Base-by-base conservation (phyloP, 2,113 vertebrate species). In the Ochotona curzoniae region DNA sequence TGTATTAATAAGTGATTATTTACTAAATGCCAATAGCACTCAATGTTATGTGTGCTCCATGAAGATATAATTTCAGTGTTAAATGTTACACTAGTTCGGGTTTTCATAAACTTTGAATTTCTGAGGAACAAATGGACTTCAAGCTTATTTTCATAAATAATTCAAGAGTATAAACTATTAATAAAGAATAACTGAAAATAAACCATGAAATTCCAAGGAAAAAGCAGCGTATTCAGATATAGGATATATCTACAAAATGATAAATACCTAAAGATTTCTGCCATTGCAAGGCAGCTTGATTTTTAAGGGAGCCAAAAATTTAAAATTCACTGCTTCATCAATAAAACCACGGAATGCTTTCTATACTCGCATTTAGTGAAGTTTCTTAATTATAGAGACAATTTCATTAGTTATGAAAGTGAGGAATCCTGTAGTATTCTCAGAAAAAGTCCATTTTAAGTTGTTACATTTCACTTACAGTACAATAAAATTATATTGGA, bases 81-180 rank as follows among this genome's bases (percentile, higher is more conserved):
- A 54, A 93, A 71, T 49, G 70, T 26, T 93, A 8, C 64, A 44
- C 25, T 92, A 20, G 84, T 70, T 67, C 28, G 75, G 85, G 8
- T 87, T 85, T 97, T 96, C 76, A 91, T 66, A 93, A 87, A 87
- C 32, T 83, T 76, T 74, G 14, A 94, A 63, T 89, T 12, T 63
- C 57, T 32, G 20, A 60, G 70, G 10, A 66, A 71, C 18, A 87
- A 87, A 84, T 86, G 11, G 69, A 0, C 13, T 83, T 92, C 87
- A 84, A 61, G 12, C 1, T 1, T 79, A 1, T 61, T 92, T 35
- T 21, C 90, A 85, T 88, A 82, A 78, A 67, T 73, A 79, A 54
- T 66, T 91, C 17, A 83, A 75, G 78, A n/a, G 21, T 81, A 14
- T 78, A 78, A 90, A 69, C 21, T 35, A 88, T 26, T 74, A 85